These are phyloP conservation scores for Drosophila lutescens DNA, from an alignment of 2,888 invertebrate species.

Conservation along the genomic window DNA sequence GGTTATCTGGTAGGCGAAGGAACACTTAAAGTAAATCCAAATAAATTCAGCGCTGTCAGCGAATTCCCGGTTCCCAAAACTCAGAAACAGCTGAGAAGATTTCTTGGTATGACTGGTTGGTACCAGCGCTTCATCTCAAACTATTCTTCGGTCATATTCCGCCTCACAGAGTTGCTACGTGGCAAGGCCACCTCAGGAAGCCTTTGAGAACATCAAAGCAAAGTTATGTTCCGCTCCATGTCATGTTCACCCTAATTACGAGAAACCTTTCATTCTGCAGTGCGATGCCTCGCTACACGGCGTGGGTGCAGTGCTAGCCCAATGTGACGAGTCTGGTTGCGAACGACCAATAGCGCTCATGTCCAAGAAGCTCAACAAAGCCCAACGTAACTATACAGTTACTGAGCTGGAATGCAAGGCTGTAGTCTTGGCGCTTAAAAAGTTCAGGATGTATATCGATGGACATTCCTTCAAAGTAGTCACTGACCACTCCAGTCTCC, in stretches of 20 bases:
- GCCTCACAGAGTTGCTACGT: not conserved
- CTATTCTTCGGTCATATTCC: not conserved
- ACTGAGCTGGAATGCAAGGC: not conserved
- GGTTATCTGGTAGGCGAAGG: not conserved
- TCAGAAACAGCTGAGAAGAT: not conserved
- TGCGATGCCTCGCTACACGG: not conserved
- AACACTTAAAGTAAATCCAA: not conserved
- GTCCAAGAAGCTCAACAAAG: slow-evolving; percentile 1
- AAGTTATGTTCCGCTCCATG: not conserved
- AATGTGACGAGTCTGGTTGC: too few species aligned
- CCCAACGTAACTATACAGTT: slow-evolving; percentile 3
- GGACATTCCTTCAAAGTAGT: slow-evolving; percentile 1
- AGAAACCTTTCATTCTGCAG: not conserved
- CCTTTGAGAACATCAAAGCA: not conserved
- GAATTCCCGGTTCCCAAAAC: not conserved
- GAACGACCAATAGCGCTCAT: not conserved
- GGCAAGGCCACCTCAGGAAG: not conserved
- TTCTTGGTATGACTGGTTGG: slow-evolving; percentile 4
- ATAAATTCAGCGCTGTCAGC: not conserved
- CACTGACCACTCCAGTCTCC: not conserved
- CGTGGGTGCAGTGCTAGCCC: too few species aligned
- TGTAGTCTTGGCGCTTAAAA: not conserved
- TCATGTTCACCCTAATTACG: not conserved
- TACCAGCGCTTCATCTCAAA: not conserved
- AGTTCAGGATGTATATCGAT: not conserved